Percentiles rank a stretch among this genome's conserved stretches.
Evolutionary conservation across 2,113 vertebrate genomes (phyloP).

Genomic region (Burhinus oedicnemus): DNA sequence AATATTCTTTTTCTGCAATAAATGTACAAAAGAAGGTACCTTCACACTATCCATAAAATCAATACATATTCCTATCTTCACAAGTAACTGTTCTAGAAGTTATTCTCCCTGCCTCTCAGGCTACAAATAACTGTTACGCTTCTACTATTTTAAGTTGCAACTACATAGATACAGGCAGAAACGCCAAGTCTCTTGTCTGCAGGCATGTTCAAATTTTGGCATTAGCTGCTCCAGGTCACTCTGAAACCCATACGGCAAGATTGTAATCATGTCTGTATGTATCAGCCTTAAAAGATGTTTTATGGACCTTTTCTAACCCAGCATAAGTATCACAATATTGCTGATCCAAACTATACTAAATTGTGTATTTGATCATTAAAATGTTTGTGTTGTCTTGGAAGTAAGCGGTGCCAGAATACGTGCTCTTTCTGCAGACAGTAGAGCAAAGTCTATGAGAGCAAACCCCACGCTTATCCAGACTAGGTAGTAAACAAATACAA

Average conservation of each 20-base stretch:
- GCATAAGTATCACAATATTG: not conserved
- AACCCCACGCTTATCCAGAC: not conserved
- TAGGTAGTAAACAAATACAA: not conserved
- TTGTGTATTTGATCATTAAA: not conserved
- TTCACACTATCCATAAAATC: not conserved
- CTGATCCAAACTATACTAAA: not conserved
- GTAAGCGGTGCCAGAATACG: not conserved
- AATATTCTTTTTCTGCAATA: not conserved
- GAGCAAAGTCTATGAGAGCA: not conserved
- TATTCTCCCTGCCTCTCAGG: not conserved
- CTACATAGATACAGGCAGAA: not conserved
- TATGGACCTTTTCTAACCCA: not conserved
- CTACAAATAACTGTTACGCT: not conserved
- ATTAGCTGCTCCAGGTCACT: not conserved
- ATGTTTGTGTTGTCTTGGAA: fast-evolving
- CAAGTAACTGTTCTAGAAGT: not conserved
- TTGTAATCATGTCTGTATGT: fast-evolving
- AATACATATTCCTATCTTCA: not conserved
- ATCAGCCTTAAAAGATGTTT: not conserved
- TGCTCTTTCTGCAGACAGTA: not conserved
- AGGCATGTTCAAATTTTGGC: not conserved
- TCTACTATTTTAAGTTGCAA: not conserved
- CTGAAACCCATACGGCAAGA: not conserved
- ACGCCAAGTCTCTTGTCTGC: not conserved
- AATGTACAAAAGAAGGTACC: not conserved